Evolutionary conservation across 2,888 invertebrate species (phyloP).

Genomic region (Capitulum mitella): DNA sequence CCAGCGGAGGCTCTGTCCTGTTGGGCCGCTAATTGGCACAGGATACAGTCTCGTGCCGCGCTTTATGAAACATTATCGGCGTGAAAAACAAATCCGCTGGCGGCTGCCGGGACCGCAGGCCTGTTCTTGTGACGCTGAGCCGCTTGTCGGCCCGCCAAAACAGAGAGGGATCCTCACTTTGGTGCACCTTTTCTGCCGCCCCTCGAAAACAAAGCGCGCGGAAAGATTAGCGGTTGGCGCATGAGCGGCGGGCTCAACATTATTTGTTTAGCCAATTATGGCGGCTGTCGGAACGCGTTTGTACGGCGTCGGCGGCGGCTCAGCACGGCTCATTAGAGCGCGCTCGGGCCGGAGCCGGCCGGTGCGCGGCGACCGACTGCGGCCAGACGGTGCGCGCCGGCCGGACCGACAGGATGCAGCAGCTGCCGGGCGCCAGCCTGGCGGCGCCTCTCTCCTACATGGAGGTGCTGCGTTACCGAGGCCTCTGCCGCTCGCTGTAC

Average conservation of each 20-base stretch:
- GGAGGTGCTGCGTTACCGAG: background rate
- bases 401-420: background rate
- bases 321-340: constrained; percentile 7
- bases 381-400: background rate
- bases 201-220: background rate
- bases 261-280: constrained; percentile 23
- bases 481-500: constrained; percentile 1
- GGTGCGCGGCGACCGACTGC: background rate
- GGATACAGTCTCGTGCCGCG: background rate
- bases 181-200: background rate
- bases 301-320: background rate
- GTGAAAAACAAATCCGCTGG: constrained; percentile 12
- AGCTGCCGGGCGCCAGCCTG: background rate
- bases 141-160: constrained; percentile 13
- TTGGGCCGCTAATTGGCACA: constrained; percentile 9
- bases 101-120: background rate
- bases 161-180: background rate
- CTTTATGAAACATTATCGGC: constrained; percentile 14
- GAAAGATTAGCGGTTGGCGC: background rate
- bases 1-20: background rate
- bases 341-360: background rate
- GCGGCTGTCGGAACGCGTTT: background rate
- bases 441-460: background rate
- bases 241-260: background rate
- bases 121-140: background rate